Evolutionary conservation across 2,113 vertebrate species (phyloP), one percentile per base, ranked within the genome.

Genomic region (Phylloscopus whistleri): DNA sequence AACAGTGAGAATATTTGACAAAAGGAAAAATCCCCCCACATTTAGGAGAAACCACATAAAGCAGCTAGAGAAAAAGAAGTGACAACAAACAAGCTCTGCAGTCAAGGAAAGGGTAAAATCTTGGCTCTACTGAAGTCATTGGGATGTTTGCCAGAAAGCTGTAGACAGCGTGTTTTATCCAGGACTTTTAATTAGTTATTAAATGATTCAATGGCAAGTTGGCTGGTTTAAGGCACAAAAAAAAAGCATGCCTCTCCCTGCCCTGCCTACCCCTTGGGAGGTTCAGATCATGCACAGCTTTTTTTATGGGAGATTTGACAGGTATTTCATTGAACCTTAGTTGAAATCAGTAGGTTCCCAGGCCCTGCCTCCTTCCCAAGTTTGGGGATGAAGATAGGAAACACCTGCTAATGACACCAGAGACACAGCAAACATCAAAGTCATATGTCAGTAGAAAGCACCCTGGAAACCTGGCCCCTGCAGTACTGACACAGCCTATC

Each of bases 161-260:
- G 90, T 94, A 93, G 88, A 92, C 79, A 89, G 73, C 6, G 16
- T 90, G 68, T 89, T 96, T 96, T 89, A 94, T 74, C 80, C 90
- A 90, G 77, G 73, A 89, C 91, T 97, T 95, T 92, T 95, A 96
- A 97, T 96, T 92, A 90, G 64, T 10, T 79, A 96, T 90, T 94
- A 92, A 96, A 92, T 81, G 79, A 96, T 92, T 93, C 83, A 93
- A 95, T 84, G 76, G 90, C 83, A 96, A 94, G 68, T 75, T 92
- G 60, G 83, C 73, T 89, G 90, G 37, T 95, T 93, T 52, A 76
- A 84, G 93, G 35, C 18, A 9, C 41, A 52, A 68, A 69, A 43
- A 72, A 58, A 77, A 79, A 92, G 90, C 52, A 72, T 84, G 83
- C 80, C 86, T 96, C 88, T 96, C 86, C 73, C 80, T 84, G 85